Evolutionary conservation across 2,888 invertebrate species (phyloP).

Genomic region (Heliconius cydno): DNA sequence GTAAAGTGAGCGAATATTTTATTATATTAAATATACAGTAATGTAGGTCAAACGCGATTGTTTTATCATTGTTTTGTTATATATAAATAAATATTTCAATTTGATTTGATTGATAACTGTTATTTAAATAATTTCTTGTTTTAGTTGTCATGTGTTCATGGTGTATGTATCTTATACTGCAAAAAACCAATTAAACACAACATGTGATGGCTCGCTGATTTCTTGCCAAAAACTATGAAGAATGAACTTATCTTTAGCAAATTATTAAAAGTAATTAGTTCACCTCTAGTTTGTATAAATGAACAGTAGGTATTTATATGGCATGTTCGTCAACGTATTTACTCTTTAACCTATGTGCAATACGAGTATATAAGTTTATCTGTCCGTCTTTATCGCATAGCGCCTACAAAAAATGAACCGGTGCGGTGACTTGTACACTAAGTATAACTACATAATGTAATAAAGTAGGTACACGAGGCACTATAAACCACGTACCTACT

Average conservation of each 20-base stretch:
- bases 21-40: neutral
- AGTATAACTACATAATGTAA: neutral
- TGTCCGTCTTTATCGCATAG: neutral
- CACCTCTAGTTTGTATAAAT: neutral
- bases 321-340: neutral
- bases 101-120: neutral
- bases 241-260: neutral
- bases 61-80: slow-evolving; percentile 9
- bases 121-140: neutral
- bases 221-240: neutral
- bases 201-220: neutral
- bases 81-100: neutral
- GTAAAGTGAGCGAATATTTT: neutral
- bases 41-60: slow-evolving; percentile 14
- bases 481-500: neutral
- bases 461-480: slow-evolving; percentile 1
- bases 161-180: no score
- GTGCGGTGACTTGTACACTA: neutral
- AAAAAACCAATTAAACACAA: no score
- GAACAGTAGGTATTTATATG: neutral
- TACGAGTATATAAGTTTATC: slow-evolving; percentile 4
- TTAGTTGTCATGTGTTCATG: neutral
- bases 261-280: neutral
- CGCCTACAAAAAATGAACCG: neutral
- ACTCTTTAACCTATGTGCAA: slow-evolving; percentile 11